These are phyloP conservation scores for Drosophila ananassae DNA, from an alignment of 1,140 invertebrate species.

Conservation along the genomic window DNA sequence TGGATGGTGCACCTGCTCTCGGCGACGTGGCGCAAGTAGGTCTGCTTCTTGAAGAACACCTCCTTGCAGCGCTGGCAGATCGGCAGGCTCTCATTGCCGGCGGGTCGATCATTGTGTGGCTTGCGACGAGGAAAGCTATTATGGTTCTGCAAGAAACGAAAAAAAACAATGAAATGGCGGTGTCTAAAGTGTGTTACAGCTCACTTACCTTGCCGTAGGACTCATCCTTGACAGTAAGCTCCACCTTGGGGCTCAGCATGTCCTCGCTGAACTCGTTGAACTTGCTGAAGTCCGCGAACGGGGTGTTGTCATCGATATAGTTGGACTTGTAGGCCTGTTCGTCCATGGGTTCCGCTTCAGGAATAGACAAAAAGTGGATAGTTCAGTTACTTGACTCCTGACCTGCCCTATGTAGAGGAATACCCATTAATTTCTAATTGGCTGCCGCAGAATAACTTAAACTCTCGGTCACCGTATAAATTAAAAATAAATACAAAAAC, in stretches of 20 bases:
- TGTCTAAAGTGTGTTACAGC: too few species aligned
- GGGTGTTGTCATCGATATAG: constrained; percentile 72
- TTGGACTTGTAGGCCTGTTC: constrained; percentile 71
- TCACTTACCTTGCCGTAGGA: constrained; percentile 52
- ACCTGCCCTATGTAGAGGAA: background rate
- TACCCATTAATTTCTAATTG: background rate
- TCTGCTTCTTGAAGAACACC: constrained; percentile 78
- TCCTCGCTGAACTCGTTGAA: constrained; percentile 62
- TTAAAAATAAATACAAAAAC: background rate
- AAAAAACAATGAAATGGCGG: background rate
- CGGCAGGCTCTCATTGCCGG: constrained; percentile 53
- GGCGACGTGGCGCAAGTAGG: constrained; percentile 70
- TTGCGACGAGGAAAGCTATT: constrained; percentile 72
- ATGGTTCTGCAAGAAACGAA: constrained; percentile 33
- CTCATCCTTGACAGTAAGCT: constrained; percentile 63
- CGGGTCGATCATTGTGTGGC: constrained; percentile 66
- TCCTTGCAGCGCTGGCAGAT: constrained; percentile 81
- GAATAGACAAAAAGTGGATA: background rate
- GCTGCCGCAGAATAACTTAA: background rate
- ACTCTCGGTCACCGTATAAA: background rate
- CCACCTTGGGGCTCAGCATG: constrained; percentile 69
- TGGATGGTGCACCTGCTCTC: constrained; percentile 72
- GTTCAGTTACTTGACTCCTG: background rate
- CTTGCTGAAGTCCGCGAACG: constrained; percentile 71
- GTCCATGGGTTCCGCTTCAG: constrained; percentile 64